phyloP scores from a whole-genome alignment of 2,113 vertebrate species.

The Carollia perspicillata region DNA sequence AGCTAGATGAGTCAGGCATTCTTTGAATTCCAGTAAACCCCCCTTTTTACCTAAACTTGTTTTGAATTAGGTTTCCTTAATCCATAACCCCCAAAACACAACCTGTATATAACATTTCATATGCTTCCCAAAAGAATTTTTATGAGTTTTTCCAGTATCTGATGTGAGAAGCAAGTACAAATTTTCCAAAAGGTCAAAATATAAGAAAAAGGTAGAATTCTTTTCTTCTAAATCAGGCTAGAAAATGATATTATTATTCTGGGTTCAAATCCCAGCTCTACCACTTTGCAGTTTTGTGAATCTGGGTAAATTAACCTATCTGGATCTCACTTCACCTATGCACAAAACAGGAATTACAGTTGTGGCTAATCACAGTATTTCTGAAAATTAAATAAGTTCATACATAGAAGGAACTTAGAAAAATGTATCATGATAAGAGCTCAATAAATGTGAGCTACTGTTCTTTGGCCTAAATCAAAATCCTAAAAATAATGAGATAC shows the following conservation, averaged over 20 bases:
- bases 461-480: neutral
- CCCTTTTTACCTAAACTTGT: neutral
- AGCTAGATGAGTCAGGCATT: neutral
- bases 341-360: neutral
- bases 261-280: neutral
- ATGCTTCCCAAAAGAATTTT: neutral
- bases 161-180: neutral
- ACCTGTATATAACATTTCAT: neutral
- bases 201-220: neutral
- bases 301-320: neutral
- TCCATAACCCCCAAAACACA: neutral
- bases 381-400: neutral
- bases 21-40: neutral
- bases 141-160: neutral
- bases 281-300: neutral
- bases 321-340: neutral
- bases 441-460: neutral
- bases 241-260: neutral
- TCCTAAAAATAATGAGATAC: slow-evolving; percentile 31
- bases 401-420: neutral
- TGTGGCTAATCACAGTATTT: neutral
- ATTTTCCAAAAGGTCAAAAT: neutral
- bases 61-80: neutral
- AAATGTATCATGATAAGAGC: neutral
- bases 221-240: neutral